Evolutionary conservation across 2,797 vertebrate species (phyloP), one percentile per base, ranked within the genome.

Genomic region (Spinibarbus caldwelli): DNA sequence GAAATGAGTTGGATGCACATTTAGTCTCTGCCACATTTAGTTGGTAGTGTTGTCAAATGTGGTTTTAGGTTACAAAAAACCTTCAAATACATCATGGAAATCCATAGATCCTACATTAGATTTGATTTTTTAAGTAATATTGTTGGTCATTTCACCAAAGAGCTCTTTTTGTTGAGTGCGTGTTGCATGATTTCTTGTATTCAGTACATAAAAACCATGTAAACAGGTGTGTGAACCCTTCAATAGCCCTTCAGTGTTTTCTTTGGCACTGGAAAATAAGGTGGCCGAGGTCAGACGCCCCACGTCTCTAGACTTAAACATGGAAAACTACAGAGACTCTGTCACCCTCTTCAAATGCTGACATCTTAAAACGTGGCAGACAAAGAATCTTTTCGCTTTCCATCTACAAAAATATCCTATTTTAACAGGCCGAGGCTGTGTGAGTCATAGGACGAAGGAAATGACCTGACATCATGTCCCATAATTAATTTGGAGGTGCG

Each of bases 401-500:
- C 36, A 36, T 82, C 84, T 83, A 78, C 26, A 67, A 31, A 64
- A 54, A 81, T 19, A 71, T 47, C 79, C 89, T 52, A n/a, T 57
- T 86, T 84, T 78, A 57, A 88, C 80, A 85, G 81, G 47, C 72
- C 43, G 45, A 76, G 59, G 17, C 43, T 36, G 31, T 83, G 71
- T 75, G 64, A 81, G 70, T 43, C 54, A 73, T 83, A 67, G 67
- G n/a, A 73, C 64, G 57, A 86, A 82, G 84, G 38, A 87, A 89
- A 75, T 66, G 66, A 86, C 80, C 26, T 2, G 19, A 75, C 80
- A 87, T 90, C 86, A 84, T 91, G 87, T 87, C 77, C 47, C 73
- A 64, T 92, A 17, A 95, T 95, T 94, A 90, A 82, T 86, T 94
- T 95, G 93, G 92, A 94, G 68, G 71, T 73, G 90, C 86, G 6